Evolutionary conservation across 1,140 invertebrate species (phyloP).

Genomic region (Drosophila ogumai): DNA sequence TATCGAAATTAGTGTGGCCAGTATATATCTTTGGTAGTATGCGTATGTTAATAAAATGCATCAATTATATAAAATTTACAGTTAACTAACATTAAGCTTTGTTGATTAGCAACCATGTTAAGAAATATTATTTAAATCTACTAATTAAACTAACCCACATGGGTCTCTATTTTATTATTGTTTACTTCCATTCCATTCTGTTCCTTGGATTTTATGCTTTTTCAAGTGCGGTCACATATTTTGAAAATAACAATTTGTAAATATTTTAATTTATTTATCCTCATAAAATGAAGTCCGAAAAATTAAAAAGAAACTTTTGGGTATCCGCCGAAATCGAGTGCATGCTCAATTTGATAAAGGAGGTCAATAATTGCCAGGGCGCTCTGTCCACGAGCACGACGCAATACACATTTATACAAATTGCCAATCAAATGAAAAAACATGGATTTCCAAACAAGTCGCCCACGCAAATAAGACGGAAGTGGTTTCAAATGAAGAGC

Average conservation of each 20-base stretch:
- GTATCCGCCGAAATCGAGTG: slow-evolving; percentile 73
- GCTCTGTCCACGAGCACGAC: slow-evolving; percentile 59
- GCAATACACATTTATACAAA: slow-evolving; percentile 73
- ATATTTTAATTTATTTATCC: background rate
- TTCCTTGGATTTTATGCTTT: background rate
- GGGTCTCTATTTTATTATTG: no score
- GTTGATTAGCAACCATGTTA: background rate
- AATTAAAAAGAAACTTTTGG: slow-evolving; percentile 80
- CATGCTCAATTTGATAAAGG: slow-evolving; percentile 71
- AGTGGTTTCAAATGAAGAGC: slow-evolving; percentile 83
- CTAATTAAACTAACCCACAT: background rate
- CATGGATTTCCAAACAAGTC: slow-evolving; percentile 75
- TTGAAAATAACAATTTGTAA: background rate
- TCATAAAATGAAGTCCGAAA: slow-evolving; percentile 61
- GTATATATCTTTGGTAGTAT: background rate
- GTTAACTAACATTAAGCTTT: background rate
- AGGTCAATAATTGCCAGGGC: slow-evolving; percentile 58
- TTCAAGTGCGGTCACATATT: slow-evolving; percentile 15
- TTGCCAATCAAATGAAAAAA: slow-evolving; percentile 76
- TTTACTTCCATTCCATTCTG: background rate
- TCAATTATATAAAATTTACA: background rate
- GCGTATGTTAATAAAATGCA: background rate
- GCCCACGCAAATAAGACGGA: slow-evolving; percentile 71
- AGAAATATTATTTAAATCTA: background rate
- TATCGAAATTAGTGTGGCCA: background rate